phyloP scores from a whole-genome alignment of 1,140 invertebrate genomes.

The Portunus trituberculatus region DNA sequence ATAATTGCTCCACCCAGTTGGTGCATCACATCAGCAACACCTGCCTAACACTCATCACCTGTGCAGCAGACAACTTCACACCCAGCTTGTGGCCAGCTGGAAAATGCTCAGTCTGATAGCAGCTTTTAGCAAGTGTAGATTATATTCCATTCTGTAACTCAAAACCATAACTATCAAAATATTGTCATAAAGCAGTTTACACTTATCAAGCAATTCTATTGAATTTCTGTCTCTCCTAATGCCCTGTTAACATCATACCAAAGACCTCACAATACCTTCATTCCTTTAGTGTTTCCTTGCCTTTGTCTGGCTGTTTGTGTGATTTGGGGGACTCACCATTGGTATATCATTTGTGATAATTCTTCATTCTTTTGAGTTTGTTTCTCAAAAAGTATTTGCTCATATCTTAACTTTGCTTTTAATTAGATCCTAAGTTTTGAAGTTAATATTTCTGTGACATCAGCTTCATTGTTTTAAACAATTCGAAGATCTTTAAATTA shows the following conservation, averaged over 20 bases:
- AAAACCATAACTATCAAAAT: constrained; percentile 73
- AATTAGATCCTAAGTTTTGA: constrained; percentile 40
- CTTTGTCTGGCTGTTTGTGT: constrained; percentile 66
- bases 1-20: constrained; percentile 31
- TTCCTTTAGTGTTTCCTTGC: constrained; percentile 72
- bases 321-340: constrained; percentile 70
- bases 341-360: constrained; percentile 57
- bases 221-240: constrained; percentile 71
- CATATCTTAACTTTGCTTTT: constrained; percentile 60
- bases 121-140: constrained; percentile 69
- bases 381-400: constrained; percentile 63
- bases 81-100: constrained; percentile 73
- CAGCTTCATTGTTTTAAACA: constrained; percentile 38
- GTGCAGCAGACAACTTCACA: constrained; percentile 59
- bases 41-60: constrained; percentile 24
- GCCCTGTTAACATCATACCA: constrained; percentile 72
- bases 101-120: constrained; percentile 73
- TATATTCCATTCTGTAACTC: constrained; percentile 72
- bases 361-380: constrained; percentile 60
- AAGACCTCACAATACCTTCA: constrained; percentile 73
- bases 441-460: constrained; percentile 35
- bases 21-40: constrained; percentile 54
- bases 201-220: constrained; percentile 64
- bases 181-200: constrained; percentile 73
- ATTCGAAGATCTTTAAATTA: background rate